A percentile compares a stretch with the other conserved stretches of the same genome.
These are phyloP conservation scores for Stenodema calcarata DNA, from an alignment of 2,888 invertebrate genomes.

Conservation along the genomic window DNA sequence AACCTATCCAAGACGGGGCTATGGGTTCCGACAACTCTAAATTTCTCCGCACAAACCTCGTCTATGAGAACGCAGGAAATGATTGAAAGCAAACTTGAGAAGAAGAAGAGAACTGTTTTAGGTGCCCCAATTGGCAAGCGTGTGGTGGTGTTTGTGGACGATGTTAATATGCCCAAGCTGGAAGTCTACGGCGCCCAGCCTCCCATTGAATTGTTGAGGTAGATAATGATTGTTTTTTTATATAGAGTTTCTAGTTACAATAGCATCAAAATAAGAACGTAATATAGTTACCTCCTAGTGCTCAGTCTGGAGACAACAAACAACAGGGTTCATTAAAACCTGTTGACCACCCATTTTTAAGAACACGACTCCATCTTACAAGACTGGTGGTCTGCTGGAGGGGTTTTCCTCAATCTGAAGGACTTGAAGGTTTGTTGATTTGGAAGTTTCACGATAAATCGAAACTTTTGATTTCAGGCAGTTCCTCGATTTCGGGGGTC, in stretches of 20 bases:
- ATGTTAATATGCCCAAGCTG: slow-evolving; percentile 88
- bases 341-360: too few relatives aligned
- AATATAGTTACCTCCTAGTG: too few relatives aligned
- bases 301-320: too few relatives aligned
- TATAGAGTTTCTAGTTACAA: too few relatives aligned
- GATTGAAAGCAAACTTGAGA: slow-evolving; percentile 84
- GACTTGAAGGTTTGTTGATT: too few relatives aligned
- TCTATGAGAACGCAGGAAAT: slow-evolving; percentile 82
- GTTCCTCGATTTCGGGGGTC: slow-evolving; percentile 77
- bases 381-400: too few relatives aligned
- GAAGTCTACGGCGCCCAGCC: slow-evolving; percentile 91
- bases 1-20: slow-evolving; percentile 68
- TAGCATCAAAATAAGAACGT: too few relatives aligned
- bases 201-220: slow-evolving; percentile 86
- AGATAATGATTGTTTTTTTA: not conserved
- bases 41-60: slow-evolving; percentile 91
- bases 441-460: too few relatives aligned
- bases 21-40: slow-evolving; percentile 79
- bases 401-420: too few relatives aligned
- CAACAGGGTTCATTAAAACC: too few relatives aligned
- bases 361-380: too few relatives aligned
- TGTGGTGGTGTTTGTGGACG: slow-evolving; percentile 86
- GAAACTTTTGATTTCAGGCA: slow-evolving; percentile 64
- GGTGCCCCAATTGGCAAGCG: slow-evolving; percentile 85
- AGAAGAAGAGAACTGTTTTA: slow-evolving; percentile 77